A percentile compares a stretch with the other conserved stretches of the same genome.
These are phyloP conservation scores for Megalops cyprinoides DNA, from an alignment of 2,797 vertebrate species.

Conservation along the genomic window DNA sequence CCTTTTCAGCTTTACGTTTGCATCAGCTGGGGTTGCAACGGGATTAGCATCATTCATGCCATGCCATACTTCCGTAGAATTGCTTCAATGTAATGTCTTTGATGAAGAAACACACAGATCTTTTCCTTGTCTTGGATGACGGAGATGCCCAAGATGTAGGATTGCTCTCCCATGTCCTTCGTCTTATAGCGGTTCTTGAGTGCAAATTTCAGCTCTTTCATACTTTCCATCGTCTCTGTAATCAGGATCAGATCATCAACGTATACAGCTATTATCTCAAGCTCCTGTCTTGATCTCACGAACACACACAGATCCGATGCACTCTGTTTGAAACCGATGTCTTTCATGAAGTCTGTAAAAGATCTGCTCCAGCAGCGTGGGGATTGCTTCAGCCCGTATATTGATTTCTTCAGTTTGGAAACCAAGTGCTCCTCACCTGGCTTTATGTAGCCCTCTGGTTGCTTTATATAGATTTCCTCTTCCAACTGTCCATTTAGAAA, in stretches of 20 bases:
- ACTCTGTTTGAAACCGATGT: constrained; percentile 33
- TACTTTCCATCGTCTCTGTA: constrained; percentile 43
- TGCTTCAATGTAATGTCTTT: constrained; percentile 40
- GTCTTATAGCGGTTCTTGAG: constrained; percentile 45
- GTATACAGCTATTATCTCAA: constrained; percentile 48
- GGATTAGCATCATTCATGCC: constrained; percentile 47
- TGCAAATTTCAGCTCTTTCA: constrained; percentile 38
- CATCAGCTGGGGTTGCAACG: constrained; percentile 43
- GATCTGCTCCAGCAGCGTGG: constrained; percentile 39
- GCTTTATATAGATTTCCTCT: constrained; percentile 53
- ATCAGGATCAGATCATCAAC: constrained; percentile 51
- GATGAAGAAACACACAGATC: constrained; percentile 40
- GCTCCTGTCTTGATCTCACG: constrained; percentile 42
- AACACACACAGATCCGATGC: constrained; percentile 44
- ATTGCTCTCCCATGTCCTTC: constrained; percentile 48
- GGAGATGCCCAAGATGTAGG: too few species aligned
- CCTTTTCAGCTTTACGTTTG: constrained; percentile 36
- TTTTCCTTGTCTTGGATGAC: constrained; percentile 42
- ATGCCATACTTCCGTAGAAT: constrained; percentile 49
- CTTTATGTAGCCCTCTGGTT: constrained; percentile 50
- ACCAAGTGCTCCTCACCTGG: constrained; percentile 39
- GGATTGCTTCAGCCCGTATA: constrained; percentile 46
- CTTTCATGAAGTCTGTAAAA: constrained; percentile 31
- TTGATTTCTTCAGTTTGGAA: constrained; percentile 47
- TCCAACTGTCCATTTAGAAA: constrained; percentile 51